phyloP scores from a whole-genome alignment of 2,888 invertebrate genomes.

The Pristionchus fissidentatus region DNA sequence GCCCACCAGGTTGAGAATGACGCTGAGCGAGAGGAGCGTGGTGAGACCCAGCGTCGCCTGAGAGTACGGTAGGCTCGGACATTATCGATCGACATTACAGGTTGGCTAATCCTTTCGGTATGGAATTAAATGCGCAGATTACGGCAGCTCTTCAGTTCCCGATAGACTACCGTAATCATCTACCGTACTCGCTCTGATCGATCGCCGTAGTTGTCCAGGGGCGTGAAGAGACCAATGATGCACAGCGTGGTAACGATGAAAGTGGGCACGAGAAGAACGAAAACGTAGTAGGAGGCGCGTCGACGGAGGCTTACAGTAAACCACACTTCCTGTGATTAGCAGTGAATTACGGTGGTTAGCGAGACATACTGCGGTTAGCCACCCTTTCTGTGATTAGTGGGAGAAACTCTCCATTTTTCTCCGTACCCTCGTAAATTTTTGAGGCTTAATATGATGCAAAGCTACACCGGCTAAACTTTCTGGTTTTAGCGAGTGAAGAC shows the following conservation, averaged over 20 bases:
- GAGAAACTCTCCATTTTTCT: too few relatives aligned
- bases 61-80: neutral
- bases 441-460: too few relatives aligned
- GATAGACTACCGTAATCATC: too few relatives aligned
- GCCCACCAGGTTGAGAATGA: constrained; percentile 46
- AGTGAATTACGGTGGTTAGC: neutral
- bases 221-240: constrained; percentile 47
- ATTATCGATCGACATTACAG: neutral
- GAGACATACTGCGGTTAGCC: neutral
- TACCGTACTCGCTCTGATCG: constrained; percentile 30
- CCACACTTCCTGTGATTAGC: constrained; percentile 21
- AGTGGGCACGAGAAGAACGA: constrained; percentile 46
- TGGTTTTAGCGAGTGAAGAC: too few relatives aligned
- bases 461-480: too few relatives aligned
- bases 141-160: too few relatives aligned
- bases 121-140: too few relatives aligned
- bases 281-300: constrained; percentile 45
- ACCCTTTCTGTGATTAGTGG: too few relatives aligned
- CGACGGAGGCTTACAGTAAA: constrained; percentile 15
- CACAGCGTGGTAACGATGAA: constrained; percentile 47
- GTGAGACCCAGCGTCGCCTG: constrained; percentile 48
- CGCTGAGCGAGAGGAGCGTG: constrained; percentile 48
- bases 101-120: neutral
- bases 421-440: too few relatives aligned
- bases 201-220: constrained; percentile 47